These are phyloP conservation scores for Siphamia tubifer DNA, from an alignment of 2,113 vertebrate genomes.

Conservation along the genomic window DNA sequence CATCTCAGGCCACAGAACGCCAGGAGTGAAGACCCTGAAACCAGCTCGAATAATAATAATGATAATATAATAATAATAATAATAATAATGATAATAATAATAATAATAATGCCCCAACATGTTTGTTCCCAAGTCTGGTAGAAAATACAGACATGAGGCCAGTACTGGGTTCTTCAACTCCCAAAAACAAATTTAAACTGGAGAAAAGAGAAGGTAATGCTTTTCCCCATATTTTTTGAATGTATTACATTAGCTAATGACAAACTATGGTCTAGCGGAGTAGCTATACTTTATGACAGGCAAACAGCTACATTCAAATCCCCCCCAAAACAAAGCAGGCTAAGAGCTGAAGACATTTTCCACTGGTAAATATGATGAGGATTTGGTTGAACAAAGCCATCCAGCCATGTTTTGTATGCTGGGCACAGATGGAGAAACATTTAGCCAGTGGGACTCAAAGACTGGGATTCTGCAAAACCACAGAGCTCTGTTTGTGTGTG, in stretches of 20 bases:
- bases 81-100: constrained; percentile 51
- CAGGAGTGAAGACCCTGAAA: constrained; percentile 70
- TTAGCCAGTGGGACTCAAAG: constrained; percentile 76
- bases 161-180: constrained; percentile 44
- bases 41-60: constrained; percentile 66
- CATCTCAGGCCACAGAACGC: constrained; percentile 35
- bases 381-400: constrained; percentile 64
- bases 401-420: constrained; percentile 41
- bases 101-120: constrained; percentile 87
- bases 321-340: constrained; percentile 46
- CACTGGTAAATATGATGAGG: constrained; percentile 32
- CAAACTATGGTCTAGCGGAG: constrained; percentile 40
- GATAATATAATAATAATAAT: too few species aligned
- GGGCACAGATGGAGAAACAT: constrained; percentile 52
- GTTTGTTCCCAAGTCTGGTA: constrained; percentile 64
- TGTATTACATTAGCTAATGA: constrained; percentile 21
- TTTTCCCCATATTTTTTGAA: constrained; percentile 48
- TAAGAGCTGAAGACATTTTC: constrained; percentile 42
- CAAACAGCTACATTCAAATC: constrained; percentile 71
- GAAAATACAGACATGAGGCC: constrained; percentile 60
- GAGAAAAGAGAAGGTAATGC: constrained; percentile 32
- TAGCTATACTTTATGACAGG: constrained; percentile 47
- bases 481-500: constrained; percentile 21
- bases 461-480: too few species aligned
- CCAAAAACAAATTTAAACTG: constrained; percentile 27